Conservation (phyloP, 2,113 vertebrate genomes). For the Xenotilapia flavipinnis region DNA sequence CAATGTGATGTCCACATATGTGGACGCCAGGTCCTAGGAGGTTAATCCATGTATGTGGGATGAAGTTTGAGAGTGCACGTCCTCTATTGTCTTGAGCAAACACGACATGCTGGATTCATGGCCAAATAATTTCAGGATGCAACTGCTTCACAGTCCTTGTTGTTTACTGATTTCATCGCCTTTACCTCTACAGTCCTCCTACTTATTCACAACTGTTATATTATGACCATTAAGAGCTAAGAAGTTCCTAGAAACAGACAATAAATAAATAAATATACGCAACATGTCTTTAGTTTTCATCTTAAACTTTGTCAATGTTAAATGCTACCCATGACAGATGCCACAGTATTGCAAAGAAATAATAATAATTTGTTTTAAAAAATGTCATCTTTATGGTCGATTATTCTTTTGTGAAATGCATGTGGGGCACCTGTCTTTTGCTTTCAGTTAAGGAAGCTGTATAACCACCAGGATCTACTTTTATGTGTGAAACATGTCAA, state of each 20-base stretch:
- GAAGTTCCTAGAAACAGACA: not conserved
- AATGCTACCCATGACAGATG: not conserved
- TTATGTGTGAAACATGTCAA: not conserved
- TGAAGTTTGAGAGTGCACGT: not conserved
- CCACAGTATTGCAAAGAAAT: not conserved
- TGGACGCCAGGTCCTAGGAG: not conserved
- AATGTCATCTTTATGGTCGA: rapidly evolving
- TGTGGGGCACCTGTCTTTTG: not conserved
- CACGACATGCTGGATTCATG: not conserved
- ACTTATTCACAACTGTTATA: not conserved
- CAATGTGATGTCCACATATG: not conserved
- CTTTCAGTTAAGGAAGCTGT: not conserved
- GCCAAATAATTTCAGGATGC: not conserved
- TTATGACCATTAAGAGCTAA: not conserved
- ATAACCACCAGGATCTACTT: not conserved
- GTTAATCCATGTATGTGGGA: not conserved
- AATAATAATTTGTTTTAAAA: not conserved
- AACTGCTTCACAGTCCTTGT: not conserved
- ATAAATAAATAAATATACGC: not conserved
- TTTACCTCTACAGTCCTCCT: not conserved
- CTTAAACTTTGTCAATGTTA: not conserved
- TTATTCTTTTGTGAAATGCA: not conserved
- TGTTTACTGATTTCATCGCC: not conserved
- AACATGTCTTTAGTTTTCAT: not conserved
- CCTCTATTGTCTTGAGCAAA: not conserved